Percentiles rank a stretch among this genome's conserved stretches.
Conservation (phyloP, 2,888 invertebrate species). For the Macroteleia sp. region DNA sequence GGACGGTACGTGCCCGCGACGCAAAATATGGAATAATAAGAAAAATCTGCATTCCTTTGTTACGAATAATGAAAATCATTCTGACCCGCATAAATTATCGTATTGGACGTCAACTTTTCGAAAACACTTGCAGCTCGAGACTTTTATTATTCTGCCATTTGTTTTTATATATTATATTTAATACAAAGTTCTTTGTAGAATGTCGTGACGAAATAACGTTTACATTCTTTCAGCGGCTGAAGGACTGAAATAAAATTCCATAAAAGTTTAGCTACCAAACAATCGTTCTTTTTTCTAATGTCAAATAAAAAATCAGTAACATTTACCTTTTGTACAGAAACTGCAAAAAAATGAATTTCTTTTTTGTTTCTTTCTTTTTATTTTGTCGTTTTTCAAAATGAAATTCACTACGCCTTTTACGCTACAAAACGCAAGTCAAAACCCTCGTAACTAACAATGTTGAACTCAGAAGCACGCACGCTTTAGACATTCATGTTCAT, state of each 20-base stretch:
- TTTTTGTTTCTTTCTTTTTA: background rate
- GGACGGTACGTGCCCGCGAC: slow-evolving; percentile 78
- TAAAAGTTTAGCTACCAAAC: too few species aligned
- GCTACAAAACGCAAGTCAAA: slow-evolving; percentile 42
- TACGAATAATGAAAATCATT: slow-evolving; percentile 61
- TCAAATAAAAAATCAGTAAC: too few species aligned
- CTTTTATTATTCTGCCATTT: slow-evolving; percentile 20
- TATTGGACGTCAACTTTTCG: slow-evolving; percentile 36
- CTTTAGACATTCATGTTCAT: slow-evolving; percentile 70
- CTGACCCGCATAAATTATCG: slow-evolving; percentile 46
- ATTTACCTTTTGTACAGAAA: too few species aligned
- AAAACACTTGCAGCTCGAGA: slow-evolving; percentile 15
- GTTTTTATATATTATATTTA: slow-evolving; percentile 32
- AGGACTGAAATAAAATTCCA: too few species aligned
- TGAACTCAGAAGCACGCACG: slow-evolving; percentile 78
- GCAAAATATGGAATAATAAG: slow-evolving; percentile 80
- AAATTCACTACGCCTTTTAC: slow-evolving; percentile 37
- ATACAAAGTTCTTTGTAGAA: background rate
- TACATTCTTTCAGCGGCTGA: too few species aligned
- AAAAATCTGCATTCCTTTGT: slow-evolving; percentile 70
- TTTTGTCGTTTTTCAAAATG: slow-evolving; percentile 2
- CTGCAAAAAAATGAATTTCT: background rate
- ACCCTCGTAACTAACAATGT: slow-evolving; percentile 47
- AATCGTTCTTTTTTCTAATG: too few species aligned
- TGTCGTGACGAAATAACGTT: slow-evolving; percentile 30